Percentiles rank a stretch among this genome's conserved stretches.
phyloP scores from a whole-genome alignment of 2,113 vertebrate species.

The Alexandromys fortis region DNA sequence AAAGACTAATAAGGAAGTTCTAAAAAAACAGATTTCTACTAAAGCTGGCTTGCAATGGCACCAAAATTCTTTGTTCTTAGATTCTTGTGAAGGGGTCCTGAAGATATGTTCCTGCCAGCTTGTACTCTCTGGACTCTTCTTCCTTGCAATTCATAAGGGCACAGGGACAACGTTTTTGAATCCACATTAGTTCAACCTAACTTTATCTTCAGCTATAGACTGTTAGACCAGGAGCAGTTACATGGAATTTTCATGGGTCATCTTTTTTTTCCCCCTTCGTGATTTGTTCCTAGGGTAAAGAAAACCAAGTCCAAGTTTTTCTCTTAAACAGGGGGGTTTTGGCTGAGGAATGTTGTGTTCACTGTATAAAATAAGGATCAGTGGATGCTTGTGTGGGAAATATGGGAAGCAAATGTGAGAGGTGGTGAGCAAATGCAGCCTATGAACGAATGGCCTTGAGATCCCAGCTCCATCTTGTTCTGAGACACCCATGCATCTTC shows the following conservation, averaged over 20 bases:
- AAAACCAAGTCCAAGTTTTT: neutral
- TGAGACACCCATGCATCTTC: neutral
- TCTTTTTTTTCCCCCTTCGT: neutral
- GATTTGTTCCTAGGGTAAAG: slow-evolving; percentile 7
- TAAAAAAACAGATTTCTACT: no score
- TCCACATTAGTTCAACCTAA: neutral
- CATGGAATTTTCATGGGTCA: neutral
- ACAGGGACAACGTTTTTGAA: neutral
- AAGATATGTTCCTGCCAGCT: neutral
- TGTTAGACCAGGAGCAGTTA: neutral
- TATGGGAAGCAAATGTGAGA: neutral
- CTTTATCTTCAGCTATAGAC: neutral
- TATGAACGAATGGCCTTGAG: neutral
- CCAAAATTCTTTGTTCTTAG: neutral
- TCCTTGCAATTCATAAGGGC: neutral
- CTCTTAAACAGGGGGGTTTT: neutral
- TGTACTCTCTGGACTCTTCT: neutral
- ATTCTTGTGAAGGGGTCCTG: neutral
- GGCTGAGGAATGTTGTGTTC: neutral
- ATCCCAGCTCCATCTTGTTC: neutral
- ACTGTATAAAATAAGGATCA: neutral
- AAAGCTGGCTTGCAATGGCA: neutral
- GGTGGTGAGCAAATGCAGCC: neutral
- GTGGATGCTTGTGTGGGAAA: neutral
- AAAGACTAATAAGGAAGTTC: neutral